Evolutionary conservation across 2,888 invertebrate species (phyloP).

Genomic region (Athalia cordata): DNA sequence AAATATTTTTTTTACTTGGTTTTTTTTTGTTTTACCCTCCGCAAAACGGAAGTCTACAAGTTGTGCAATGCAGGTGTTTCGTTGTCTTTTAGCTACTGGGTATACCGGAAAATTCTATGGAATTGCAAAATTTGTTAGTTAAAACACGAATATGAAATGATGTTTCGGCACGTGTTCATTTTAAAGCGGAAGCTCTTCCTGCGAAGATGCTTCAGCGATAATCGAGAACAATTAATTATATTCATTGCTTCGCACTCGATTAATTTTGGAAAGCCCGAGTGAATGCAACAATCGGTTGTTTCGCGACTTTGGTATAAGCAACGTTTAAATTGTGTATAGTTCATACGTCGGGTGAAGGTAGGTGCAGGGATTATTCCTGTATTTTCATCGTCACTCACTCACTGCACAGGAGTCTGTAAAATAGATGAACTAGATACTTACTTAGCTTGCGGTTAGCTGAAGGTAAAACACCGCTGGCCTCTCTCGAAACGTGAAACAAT

Average conservation of each 20-base stretch:
- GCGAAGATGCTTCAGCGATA: no score
- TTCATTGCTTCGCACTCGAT: slow-evolving; percentile 22
- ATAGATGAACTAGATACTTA: slow-evolving; percentile 36
- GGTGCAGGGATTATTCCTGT: no score
- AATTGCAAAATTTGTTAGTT: no score
- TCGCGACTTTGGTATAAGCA: not conserved
- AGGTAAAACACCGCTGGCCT: slow-evolving; percentile 9
- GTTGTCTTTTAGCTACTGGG: no score
- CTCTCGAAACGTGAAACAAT: slow-evolving; percentile 27
- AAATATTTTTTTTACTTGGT: not conserved
- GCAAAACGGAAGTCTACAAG: not conserved
- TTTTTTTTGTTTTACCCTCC: not conserved
- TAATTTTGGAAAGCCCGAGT: slow-evolving; percentile 24
- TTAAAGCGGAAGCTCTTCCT: slow-evolving; percentile 6
- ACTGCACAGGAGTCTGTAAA: not conserved
- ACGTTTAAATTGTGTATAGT: no score
- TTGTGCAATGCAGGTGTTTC: not conserved
- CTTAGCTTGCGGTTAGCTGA: slow-evolving; percentile 5
- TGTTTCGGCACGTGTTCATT: not conserved
- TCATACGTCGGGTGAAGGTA: no score
- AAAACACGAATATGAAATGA: no score
- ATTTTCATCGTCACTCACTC: no score
- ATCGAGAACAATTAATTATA: not conserved
- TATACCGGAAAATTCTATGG: no score
- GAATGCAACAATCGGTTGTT: not conserved